Percentiles rank a stretch among this genome's conserved stretches.
phyloP scores from a whole-genome alignment of 2,888 invertebrate species.

The Tinea semifulvella region DNA sequence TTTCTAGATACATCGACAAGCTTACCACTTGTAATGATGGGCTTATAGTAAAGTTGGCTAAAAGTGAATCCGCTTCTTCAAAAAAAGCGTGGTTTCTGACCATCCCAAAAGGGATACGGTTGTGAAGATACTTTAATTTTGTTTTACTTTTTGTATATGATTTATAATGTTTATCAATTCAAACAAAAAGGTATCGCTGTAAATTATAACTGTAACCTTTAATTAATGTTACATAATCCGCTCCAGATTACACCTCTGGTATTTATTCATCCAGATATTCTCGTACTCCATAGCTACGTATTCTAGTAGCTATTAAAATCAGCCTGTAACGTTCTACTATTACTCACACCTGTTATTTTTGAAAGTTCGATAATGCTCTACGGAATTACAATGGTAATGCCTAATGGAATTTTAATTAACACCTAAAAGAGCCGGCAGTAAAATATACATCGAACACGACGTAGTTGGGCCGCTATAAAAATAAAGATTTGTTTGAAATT shows the following conservation, averaged over 20 bases:
- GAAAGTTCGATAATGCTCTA: background rate
- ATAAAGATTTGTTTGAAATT: slow-evolving; percentile 4
- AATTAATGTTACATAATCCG: background rate
- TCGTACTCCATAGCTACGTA: background rate
- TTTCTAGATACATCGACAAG: no score
- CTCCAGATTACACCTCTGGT: background rate
- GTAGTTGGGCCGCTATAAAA: slow-evolving; percentile 9
- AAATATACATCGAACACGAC: slow-evolving; percentile 9
- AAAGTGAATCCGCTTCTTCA: no score
- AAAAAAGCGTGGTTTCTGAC: no score
- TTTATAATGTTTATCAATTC: background rate
- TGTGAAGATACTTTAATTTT: no score
- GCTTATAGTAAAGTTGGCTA: no score
- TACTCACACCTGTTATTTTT: slow-evolving; percentile 13
- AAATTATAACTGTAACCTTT: slow-evolving; percentile 3
- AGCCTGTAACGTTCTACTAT: background rate
- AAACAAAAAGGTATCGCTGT: background rate
- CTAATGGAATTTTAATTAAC: slow-evolving; percentile 13
- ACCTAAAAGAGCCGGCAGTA: background rate
- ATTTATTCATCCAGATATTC: slow-evolving; percentile 1
- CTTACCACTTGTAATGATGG: no score
- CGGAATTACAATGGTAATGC: background rate
- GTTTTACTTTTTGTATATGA: background rate
- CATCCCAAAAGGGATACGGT: no score
- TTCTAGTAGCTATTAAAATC: slow-evolving; percentile 2